These are phyloP conservation scores for Microctenopoma stevenorrisi DNA, from an alignment of 2,797 vertebrate species.

Conservation along the genomic window DNA sequence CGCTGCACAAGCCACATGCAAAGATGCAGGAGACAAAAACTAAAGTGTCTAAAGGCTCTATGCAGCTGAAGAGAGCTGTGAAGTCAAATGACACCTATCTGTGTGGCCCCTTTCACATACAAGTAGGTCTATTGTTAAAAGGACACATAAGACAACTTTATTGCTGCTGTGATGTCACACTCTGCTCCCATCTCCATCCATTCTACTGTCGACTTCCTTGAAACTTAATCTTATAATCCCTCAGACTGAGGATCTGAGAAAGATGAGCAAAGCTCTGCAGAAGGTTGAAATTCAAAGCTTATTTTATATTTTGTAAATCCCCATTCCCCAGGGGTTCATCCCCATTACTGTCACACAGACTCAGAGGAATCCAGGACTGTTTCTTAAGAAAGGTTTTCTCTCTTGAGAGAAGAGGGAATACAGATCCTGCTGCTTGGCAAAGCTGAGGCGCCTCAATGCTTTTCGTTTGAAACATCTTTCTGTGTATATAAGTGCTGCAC, in stretches of 20 bases:
- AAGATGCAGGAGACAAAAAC: too few species aligned
- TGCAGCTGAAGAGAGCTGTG: background rate
- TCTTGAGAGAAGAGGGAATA: conserved; percentile 3
- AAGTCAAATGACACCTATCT: background rate
- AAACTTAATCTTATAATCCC: conserved; percentile 34
- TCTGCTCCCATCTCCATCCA: conserved; percentile 27
- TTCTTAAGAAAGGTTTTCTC: conserved; percentile 4
- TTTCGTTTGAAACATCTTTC: conserved; percentile 4
- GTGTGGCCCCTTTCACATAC: background rate
- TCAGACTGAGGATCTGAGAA: conserved; percentile 1
- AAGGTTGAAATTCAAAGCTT: conserved; percentile 31
- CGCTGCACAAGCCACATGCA: too few species aligned
- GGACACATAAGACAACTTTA: background rate
- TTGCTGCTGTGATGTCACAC: conserved; percentile 12
- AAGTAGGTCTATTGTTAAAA: background rate
- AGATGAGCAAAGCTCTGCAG: conserved; percentile 38
- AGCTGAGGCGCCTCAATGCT: background rate
- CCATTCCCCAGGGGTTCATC: conserved; percentile 48
- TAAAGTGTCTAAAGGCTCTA: background rate
- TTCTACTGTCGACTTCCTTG: conserved; percentile 13
- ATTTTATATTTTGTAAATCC: conserved; percentile 50
- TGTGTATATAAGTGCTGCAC: conserved; percentile 19
- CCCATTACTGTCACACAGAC: conserved; percentile 42
- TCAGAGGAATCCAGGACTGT: conserved; percentile 29
- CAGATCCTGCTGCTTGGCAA: conserved; percentile 6